These are phyloP conservation scores for Netelia virgata DNA, from an alignment of 2,888 invertebrate genomes.

Conservation along the genomic window DNA sequence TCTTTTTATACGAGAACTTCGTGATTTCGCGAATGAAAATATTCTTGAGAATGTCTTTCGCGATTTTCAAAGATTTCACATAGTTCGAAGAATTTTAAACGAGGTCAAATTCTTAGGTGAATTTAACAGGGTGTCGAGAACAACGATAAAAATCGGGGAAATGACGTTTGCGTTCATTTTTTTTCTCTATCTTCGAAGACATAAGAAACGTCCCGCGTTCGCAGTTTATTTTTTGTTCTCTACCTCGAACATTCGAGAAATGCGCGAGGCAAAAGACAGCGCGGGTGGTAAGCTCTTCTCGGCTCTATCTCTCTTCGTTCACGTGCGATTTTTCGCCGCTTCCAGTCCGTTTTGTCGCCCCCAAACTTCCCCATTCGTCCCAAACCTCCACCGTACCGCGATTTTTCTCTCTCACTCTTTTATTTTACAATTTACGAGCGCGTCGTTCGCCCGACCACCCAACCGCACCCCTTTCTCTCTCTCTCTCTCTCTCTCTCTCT, in stretches of 20 bases:
- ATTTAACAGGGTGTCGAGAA: too few species aligned
- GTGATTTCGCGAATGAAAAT: too few species aligned
- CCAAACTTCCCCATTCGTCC: conserved; percentile 58
- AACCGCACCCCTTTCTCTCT: conserved; percentile 63
- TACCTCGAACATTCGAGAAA: background rate
- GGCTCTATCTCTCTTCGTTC: conserved; percentile 55
- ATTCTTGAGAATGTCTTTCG: too few species aligned
- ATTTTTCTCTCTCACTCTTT: conserved; percentile 69
- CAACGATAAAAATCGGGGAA: background rate
- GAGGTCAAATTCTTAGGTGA: too few species aligned
- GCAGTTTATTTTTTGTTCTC: background rate
- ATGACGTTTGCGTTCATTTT: background rate
- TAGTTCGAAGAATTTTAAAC: too few species aligned
- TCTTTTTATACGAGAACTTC: too few species aligned
- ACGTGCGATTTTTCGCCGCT: conserved; percentile 67
- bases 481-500: conserved; percentile 5
- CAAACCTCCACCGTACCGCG: conserved; percentile 44
- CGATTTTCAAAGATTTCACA: too few species aligned
- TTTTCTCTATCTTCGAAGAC: background rate
- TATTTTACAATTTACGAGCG: conserved; percentile 78
- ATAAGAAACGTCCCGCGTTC: background rate
- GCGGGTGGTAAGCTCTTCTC: conserved; percentile 37
- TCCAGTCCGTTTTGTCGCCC: conserved; percentile 64
- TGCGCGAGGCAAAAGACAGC: conserved; percentile 5
- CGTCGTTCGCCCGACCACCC: conserved; percentile 69